phyloP scores from a whole-genome alignment of 2,113 vertebrate genomes.

The Cnemophilus loriae region DNA sequence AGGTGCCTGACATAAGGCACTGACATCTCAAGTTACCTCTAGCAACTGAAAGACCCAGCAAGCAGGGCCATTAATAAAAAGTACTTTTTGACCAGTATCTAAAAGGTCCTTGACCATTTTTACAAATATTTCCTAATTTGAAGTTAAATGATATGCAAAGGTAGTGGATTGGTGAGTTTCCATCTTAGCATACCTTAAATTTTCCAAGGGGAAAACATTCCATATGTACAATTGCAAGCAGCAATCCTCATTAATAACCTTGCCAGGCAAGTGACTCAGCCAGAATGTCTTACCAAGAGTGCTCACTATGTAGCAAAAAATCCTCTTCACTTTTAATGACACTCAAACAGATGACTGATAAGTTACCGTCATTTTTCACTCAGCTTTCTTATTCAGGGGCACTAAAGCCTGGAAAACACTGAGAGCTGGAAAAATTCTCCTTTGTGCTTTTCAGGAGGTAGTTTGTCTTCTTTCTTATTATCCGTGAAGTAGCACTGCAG shows the following conservation, averaged over 20 bases:
- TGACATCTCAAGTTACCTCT: not conserved
- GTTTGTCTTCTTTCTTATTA: not conserved
- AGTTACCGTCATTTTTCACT: not conserved
- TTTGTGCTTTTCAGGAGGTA: not conserved
- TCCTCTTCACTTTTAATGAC: not conserved
- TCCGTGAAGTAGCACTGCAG: not conserved
- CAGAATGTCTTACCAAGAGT: not conserved
- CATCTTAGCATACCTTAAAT: not conserved
- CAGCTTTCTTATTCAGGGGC: not conserved
- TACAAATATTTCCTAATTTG: not conserved
- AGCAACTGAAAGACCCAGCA: not conserved
- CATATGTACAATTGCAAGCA: not conserved
- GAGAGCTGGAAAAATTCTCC: not conserved
- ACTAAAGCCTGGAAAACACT: not conserved
- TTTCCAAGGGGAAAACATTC: not conserved
- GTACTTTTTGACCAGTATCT: not conserved
- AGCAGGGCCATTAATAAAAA: not conserved
- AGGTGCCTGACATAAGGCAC: not conserved
- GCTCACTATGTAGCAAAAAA: not conserved
- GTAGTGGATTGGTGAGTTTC: not conserved
- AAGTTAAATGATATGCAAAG: not conserved
- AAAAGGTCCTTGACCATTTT: not conserved
- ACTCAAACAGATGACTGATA: not conserved
- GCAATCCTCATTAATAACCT: not conserved
- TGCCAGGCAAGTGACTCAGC: not conserved